phyloP scores from a whole-genome alignment of 2,113 vertebrate species.

The Beaufortia kweichowensis region DNA sequence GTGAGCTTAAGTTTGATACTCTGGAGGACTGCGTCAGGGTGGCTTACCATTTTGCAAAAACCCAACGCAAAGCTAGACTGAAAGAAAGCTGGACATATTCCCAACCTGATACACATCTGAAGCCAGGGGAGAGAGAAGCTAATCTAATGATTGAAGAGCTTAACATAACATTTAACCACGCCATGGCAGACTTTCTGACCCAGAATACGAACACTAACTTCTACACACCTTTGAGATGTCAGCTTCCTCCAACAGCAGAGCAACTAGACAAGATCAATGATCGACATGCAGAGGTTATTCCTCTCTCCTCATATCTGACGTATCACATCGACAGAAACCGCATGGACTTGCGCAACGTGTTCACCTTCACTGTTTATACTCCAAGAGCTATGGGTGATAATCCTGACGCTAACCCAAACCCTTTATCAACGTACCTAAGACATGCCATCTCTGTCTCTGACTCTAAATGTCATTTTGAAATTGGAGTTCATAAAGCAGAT shows the following conservation, averaged over 20 bases:
- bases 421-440: neutral
- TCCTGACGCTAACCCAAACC: neutral
- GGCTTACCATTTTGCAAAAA: slow-evolving; percentile 78
- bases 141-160: slow-evolving; percentile 86
- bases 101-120: slow-evolving; percentile 68
- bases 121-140: slow-evolving; percentile 75
- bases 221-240: slow-evolving; percentile 81
- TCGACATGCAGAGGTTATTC: slow-evolving; percentile 54
- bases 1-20: slow-evolving; percentile 54
- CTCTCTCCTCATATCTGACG: slow-evolving; percentile 79
- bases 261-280: neutral
- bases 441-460: slow-evolving; percentile 26
- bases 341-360: neutral
- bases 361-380: slow-evolving; percentile 47
- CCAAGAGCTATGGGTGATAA: neutral
- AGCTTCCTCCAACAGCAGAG: slow-evolving; percentile 55
- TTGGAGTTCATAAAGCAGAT: slow-evolving; percentile 37
- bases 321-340: slow-evolving; percentile 56
- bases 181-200: slow-evolving; percentile 67
- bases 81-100: slow-evolving; percentile 74
- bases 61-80: slow-evolving; percentile 75
- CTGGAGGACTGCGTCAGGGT: slow-evolving; percentile 75
- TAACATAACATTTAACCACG: slow-evolving; percentile 84
- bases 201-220: slow-evolving; percentile 55
- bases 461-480: slow-evolving; percentile 32